Base-by-base conservation (phyloP, 2,113 vertebrate genomes). In the Pyxicephalus adspersus region DNA sequence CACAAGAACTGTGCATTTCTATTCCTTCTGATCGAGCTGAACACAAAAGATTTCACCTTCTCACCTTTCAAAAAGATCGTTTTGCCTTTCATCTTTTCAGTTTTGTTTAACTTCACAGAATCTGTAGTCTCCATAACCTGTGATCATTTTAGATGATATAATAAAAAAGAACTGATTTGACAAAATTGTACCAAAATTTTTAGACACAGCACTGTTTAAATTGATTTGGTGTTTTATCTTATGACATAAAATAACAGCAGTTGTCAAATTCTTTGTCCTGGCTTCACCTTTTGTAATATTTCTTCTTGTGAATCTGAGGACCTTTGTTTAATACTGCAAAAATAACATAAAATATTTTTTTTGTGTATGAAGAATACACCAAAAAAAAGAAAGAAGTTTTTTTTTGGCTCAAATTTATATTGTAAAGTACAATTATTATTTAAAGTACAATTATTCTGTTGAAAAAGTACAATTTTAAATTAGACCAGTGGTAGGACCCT, bases 1-100 rank as follows among this genome's bases (percentile, higher is more conserved):
- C 61, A 34, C 76, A 63, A 85, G 84, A 65, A 84, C 83, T 68
- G 83, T 82, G 68, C 79, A 2, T 86, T 78, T 84, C 26, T 77
- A 34, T 87, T 88, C 85, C 77, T 84, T 88, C 76, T 90, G 84
- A 90, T 90, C 87, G 77, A 88, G 34, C 70, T 77, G 66, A 74
- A 83, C 75, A 83, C 85, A 77, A 83, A 87, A 84, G 74, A 76
- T 83, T 86, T 90, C 80, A 81, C 64, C 77, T 88, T 58, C 83
- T 90, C 78, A 84, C 82, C 86, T 90, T 87, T 85, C 28, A 90
- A 85, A 67, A 83, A 83, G 85, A 68, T 81, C 81, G 77, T 77
- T 51, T 73, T 87, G 85, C 88, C 85, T 85, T 87, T 83, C 83
- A 87, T 89, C 85, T 88, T 84, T 89, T 89, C 86, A 85, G 58